phyloP scores from a whole-genome alignment of 2,797 vertebrate genomes.

The Eulemur mongoz region DNA sequence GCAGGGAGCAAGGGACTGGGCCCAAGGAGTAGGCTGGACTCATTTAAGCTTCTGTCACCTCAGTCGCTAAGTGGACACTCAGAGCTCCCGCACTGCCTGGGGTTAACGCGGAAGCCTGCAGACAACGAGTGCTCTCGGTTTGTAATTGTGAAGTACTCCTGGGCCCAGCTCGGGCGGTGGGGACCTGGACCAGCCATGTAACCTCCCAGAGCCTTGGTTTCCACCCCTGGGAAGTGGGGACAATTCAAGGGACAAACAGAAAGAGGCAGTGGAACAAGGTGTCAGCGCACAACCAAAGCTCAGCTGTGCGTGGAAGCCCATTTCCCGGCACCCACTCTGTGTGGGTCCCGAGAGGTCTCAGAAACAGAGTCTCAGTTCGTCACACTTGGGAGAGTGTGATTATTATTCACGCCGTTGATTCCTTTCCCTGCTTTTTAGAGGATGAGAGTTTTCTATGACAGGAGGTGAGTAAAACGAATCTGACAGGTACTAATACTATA shows the following conservation, averaged over 20 bases:
- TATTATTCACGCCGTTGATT: background rate
- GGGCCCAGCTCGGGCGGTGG: background rate
- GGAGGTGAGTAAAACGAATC: background rate
- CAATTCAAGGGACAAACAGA: background rate
- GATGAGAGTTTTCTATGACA: background rate
- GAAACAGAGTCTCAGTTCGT: background rate
- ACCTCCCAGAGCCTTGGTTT: background rate
- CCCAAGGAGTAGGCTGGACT: background rate
- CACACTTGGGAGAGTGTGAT: background rate
- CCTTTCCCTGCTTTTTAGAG: background rate
- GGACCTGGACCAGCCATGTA: background rate
- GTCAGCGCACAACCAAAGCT: background rate
- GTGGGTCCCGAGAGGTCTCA: background rate
- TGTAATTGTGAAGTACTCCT: background rate
- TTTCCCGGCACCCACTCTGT: background rate
- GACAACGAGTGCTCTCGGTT: fast-evolving
- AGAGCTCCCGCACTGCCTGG: background rate
- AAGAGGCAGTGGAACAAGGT: background rate
- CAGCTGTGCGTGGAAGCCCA: background rate
- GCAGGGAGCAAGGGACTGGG: background rate
- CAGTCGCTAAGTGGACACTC: background rate
- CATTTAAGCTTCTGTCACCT: background rate
- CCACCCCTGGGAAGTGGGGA: background rate
- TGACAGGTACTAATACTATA: background rate
- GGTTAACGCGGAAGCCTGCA: background rate